Evolutionary conservation across 2,113 vertebrate species (phyloP).

Genomic region (Ageneiosus marmoratus): DNA sequence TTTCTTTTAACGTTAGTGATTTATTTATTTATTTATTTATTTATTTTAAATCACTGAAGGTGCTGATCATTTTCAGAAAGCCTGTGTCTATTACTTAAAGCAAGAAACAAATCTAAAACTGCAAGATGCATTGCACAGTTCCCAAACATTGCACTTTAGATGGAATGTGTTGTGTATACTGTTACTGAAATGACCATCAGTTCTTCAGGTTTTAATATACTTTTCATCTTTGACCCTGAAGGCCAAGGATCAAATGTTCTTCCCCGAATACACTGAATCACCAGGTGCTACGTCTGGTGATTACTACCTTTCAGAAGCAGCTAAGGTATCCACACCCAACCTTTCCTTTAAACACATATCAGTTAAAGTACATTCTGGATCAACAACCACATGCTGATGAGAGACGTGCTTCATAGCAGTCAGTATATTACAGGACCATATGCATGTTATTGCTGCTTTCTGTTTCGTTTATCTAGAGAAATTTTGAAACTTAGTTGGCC

Average conservation of each 20-base stretch:
- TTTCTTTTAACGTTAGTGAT: too few species aligned
- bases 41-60: background rate
- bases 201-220: background rate
- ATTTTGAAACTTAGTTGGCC: background rate
- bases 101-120: background rate
- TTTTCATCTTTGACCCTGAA: conserved; percentile 28
- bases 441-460: background rate
- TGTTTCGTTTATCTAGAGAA: background rate
- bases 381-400: background rate
- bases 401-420: background rate
- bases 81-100: background rate
- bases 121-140: background rate
- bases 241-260: conserved; percentile 39
- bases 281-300: conserved; percentile 57
- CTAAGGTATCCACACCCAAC: conserved; percentile 54
- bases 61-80: background rate
- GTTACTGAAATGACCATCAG: background rate
- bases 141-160: background rate
- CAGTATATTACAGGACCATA: background rate
- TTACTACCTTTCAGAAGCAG: conserved; percentile 67
- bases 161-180: background rate
- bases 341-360: background rate
- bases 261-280: conserved; percentile 43
- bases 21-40: too few species aligned
- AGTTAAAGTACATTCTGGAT: background rate